phyloP scores from a whole-genome alignment of 2,797 vertebrate species.

The Eulemur rubriventer region DNA sequence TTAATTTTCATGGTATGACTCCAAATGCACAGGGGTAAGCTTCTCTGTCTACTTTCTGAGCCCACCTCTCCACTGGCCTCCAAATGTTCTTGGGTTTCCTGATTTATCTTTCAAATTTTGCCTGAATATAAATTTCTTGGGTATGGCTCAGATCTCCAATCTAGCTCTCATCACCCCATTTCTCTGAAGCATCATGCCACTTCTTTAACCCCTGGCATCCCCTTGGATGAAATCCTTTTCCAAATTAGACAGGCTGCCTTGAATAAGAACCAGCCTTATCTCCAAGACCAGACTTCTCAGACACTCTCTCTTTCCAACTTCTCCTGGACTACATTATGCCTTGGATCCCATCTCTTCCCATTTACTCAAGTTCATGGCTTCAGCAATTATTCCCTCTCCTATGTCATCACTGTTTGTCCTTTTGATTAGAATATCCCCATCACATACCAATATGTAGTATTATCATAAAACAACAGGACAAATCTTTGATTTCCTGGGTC shows the following conservation, averaged over 20 bases:
- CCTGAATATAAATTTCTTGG: background rate
- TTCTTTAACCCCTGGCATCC: too few species aligned
- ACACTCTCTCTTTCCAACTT: background rate
- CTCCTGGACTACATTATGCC: background rate
- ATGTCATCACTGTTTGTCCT: background rate
- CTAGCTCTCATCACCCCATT: accelerated
- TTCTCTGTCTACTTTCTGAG: background rate
- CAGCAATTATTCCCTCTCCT: background rate
- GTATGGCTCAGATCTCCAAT: background rate
- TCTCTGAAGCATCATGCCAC: accelerated
- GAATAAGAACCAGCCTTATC: background rate
- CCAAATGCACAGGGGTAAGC: background rate
- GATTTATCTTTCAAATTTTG: background rate
- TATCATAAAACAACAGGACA: background rate
- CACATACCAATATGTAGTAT: background rate
- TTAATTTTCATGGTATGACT: background rate
- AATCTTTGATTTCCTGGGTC: background rate
- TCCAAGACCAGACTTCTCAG: background rate
- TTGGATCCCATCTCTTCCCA: background rate
- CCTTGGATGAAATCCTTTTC: background rate
- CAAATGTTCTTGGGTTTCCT: background rate
- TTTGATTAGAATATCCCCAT: background rate
- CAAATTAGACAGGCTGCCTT: background rate
- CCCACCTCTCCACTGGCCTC: accelerated
- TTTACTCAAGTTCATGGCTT: background rate